These are phyloP conservation scores for Campoplex capitator DNA, from an alignment of 2,888 invertebrate species.

Conservation along the genomic window DNA sequence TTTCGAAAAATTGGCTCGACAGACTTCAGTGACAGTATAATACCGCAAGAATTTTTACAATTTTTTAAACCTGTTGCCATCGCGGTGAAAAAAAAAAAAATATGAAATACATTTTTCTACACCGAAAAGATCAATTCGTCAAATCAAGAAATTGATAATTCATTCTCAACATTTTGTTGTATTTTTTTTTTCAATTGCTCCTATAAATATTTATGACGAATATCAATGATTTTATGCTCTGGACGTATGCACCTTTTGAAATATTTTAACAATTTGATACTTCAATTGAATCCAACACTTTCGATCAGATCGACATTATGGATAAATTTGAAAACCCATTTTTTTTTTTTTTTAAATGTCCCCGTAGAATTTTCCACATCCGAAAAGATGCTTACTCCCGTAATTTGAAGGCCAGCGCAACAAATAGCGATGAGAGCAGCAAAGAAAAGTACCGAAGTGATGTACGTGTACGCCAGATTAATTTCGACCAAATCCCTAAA, in stretches of 20 bases:
- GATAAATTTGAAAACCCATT: background rate
- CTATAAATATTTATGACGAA: background rate
- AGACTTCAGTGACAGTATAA: no score
- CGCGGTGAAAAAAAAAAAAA: no score
- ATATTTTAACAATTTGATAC: background rate
- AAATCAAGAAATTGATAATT: no score
- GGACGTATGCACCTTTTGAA: background rate
- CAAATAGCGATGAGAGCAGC: constrained; percentile 69
- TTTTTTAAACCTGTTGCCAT: no score
- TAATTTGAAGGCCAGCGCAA: constrained; percentile 70
- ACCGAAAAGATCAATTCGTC: no score
- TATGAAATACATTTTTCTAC: no score
- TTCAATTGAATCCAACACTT: background rate
- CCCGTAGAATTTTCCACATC: background rate
- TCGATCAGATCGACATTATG: background rate
- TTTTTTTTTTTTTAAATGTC: background rate
- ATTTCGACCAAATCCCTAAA: constrained; percentile 66
- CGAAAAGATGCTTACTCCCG: constrained; percentile 51
- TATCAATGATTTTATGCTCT: background rate
- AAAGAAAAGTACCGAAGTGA: constrained; percentile 65
- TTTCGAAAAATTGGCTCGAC: no score
- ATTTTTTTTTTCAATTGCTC: no score
- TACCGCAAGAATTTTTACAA: no score
- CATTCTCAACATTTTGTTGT: no score
- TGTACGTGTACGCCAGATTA: constrained; percentile 66